Evolutionary conservation across 53 echinoderm and acorn worm genomes (phyloP).

Genomic region (Mesocentrotus franciscanus): DNA sequence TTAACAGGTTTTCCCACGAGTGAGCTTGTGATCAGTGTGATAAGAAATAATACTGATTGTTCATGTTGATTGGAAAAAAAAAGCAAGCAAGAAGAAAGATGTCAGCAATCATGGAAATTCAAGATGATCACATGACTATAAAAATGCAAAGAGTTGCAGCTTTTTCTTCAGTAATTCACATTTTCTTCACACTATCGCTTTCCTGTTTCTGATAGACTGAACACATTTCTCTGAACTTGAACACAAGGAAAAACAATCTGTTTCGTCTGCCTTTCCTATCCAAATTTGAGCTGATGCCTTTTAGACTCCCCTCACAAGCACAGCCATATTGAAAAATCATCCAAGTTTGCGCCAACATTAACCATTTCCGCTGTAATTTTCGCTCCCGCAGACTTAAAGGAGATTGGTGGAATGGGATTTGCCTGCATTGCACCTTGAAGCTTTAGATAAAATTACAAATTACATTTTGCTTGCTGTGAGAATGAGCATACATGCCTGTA

Average conservation of each 20-base stretch:
- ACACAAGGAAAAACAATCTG: conserved; percentile 60
- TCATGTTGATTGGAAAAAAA: background rate
- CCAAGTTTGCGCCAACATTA: conserved; percentile 51
- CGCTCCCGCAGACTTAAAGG: conserved; percentile 18
- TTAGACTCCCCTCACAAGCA: conserved; percentile 36
- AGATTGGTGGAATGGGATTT: conserved; percentile 14
- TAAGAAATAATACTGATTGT: background rate
- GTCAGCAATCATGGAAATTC: conserved; percentile 7
- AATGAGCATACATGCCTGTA: background rate
- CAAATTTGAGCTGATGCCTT: conserved; percentile 40
- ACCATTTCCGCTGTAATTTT: conserved; percentile 69
- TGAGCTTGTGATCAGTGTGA: no score
- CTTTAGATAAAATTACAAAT: background rate
- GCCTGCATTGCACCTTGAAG: conserved; percentile 1
- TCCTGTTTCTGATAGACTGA: conserved; percentile 1
- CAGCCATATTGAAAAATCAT: conserved; percentile 63
- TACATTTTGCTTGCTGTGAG: background rate
- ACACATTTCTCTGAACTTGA: conserved; percentile 56
- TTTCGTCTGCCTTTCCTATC: conserved; percentile 58
- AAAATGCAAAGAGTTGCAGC: conserved; percentile 27
- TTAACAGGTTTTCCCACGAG: no score
- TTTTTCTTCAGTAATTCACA: conserved; percentile 6
- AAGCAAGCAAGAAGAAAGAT: background rate
- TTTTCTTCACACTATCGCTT: conserved; percentile 37
- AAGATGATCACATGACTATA: conserved; percentile 14